A percentile compares a stretch with the other conserved stretches of the same genome.
These are phyloP conservation scores for Monochamus alternatus DNA, from an alignment of 2,888 invertebrate genomes.

Conservation along the genomic window DNA sequence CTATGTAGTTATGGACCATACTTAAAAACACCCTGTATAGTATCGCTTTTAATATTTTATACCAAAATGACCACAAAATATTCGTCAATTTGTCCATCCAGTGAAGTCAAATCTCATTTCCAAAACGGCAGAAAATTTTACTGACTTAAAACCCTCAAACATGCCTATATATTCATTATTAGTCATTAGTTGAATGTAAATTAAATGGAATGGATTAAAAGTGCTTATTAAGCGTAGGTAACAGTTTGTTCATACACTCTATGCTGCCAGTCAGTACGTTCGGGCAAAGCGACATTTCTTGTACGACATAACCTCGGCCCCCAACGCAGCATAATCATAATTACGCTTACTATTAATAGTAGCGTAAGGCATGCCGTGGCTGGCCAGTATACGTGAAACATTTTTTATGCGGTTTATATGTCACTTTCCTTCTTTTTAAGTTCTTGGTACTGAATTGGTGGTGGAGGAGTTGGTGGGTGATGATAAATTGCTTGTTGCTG, in stretches of 20 bases:
- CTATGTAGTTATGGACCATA: too few species aligned
- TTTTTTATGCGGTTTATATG: slow-evolving; percentile 72
- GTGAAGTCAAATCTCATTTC: too few species aligned
- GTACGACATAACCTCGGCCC: slow-evolving; percentile 82
- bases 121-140: too few species aligned
- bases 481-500: slow-evolving; percentile 67
- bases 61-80: too few species aligned
- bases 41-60: too few species aligned
- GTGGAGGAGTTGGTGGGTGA: slow-evolving; percentile 67
- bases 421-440: slow-evolving; percentile 85
- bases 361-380: slow-evolving; percentile 82
- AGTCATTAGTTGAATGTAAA: slow-evolving; percentile 12
- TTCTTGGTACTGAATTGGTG: slow-evolving; percentile 66
- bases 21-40: too few species aligned
- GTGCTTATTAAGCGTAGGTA: slow-evolving; percentile 72
- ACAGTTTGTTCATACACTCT: slow-evolving; percentile 78
- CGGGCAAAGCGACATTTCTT: slow-evolving; percentile 79
- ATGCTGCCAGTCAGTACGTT: slow-evolving; percentile 80
- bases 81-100: too few species aligned
- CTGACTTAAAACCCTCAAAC: too few species aligned
- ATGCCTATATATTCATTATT: too few species aligned
- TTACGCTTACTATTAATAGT: slow-evolving; percentile 80
- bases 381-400: slow-evolving; percentile 84
- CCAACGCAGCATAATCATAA: slow-evolving; percentile 83
- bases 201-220: slow-evolving; percentile 29